Conservation (phyloP, 2,888 invertebrate genomes). For the Gastracanthus pulcherrimus region DNA sequence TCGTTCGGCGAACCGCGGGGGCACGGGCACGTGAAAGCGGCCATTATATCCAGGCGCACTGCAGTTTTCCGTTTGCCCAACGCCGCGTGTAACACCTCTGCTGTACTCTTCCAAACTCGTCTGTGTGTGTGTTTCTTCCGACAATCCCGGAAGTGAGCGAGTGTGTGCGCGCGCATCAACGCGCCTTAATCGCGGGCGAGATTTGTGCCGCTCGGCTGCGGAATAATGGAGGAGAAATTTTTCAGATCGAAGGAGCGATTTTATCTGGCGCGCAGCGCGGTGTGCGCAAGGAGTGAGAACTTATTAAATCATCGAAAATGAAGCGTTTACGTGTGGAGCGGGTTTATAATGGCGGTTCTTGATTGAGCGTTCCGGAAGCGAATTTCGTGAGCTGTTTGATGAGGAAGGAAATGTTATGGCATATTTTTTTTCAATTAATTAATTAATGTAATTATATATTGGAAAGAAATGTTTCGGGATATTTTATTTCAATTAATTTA, state of each 20-base stretch:
- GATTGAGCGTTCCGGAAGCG: no score
- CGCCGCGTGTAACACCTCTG: constrained; percentile 17
- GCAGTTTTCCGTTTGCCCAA: constrained; percentile 63
- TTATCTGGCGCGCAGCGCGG: background rate
- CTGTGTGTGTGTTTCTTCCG: constrained; percentile 32
- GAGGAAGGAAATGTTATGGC: no score
- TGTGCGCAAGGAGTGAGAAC: constrained; percentile 37
- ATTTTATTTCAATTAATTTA: no score
- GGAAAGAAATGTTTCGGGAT: no score
- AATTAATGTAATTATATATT: no score
- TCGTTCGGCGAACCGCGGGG: constrained; percentile 66
- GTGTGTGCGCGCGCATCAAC: constrained; percentile 2
- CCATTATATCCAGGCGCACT: constrained; percentile 70
- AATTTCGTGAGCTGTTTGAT: no score
- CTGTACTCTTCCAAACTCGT: background rate
- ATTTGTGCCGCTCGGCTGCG: constrained; percentile 42
- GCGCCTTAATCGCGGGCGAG: constrained; percentile 39
- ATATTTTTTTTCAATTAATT: no score
- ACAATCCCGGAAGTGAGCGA: constrained; percentile 6
- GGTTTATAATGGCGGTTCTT: background rate
- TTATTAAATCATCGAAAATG: constrained; percentile 50
- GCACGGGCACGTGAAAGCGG: constrained; percentile 75
- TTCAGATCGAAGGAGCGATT: background rate
- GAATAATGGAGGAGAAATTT: constrained; percentile 40
- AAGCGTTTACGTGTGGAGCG: constrained; percentile 23